A percentile compares a stretch with the other conserved stretches of the same genome.
These are phyloP conservation scores for Orchestia grillus DNA, from an alignment of 1,140 invertebrate genomes.

Conservation along the genomic window DNA sequence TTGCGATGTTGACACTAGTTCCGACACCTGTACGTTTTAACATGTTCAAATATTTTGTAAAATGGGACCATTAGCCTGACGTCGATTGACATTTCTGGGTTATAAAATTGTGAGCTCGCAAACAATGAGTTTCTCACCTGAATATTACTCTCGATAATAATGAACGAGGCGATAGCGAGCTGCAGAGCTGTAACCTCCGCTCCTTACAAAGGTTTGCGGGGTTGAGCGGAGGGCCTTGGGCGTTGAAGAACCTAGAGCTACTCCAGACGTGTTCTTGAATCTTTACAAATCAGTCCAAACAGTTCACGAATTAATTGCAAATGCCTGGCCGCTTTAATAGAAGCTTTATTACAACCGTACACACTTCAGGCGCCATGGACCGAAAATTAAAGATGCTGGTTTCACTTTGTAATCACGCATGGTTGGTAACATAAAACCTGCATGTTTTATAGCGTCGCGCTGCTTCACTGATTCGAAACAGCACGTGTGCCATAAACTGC, in stretches of 20 bases:
- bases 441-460: not conserved
- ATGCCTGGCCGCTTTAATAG: not conserved
- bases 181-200: not conserved
- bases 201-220: not conserved
- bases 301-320: not conserved
- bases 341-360: not conserved
- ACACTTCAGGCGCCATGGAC: not conserved
- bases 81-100: not conserved
- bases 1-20: not conserved
- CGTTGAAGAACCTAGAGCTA: not conserved
- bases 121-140: not conserved
- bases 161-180: not conserved
- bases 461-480: not conserved
- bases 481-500: not conserved
- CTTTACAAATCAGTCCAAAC: not conserved
- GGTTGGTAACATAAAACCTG: not conserved
- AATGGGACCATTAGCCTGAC: not conserved
- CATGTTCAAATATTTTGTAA: not conserved
- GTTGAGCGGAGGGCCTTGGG: not conserved
- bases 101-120: not conserved
- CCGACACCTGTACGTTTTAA: not conserved
- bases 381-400: not conserved
- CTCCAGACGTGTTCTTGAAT: not conserved
- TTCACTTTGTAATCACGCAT: not conserved
- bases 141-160: not conserved